phyloP scores from a whole-genome alignment of 2,888 invertebrate genomes.

The Ormyrus nitidulus region DNA sequence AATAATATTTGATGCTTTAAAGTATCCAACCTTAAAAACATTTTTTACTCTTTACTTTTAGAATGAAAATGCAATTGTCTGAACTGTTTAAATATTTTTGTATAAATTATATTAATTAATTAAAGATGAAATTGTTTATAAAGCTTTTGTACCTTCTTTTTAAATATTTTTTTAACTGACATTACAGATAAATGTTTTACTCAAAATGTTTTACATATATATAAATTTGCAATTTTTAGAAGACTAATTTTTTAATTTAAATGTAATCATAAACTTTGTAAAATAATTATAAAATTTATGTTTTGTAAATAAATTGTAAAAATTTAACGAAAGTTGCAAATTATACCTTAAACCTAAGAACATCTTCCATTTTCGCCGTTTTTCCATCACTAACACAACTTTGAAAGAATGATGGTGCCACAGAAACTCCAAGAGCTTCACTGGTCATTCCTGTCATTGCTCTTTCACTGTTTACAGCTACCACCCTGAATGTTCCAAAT shows the following conservation, averaged over 20 bases:
- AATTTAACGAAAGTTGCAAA: neutral
- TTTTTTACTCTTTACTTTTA: too few relatives aligned
- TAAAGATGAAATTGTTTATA: neutral
- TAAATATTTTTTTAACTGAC: neutral
- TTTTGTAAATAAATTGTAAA: neutral
- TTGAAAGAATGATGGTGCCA: slow-evolving; percentile 97
- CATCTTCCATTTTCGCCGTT: slow-evolving; percentile 96
- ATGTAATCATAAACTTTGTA: neutral
- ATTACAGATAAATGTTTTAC: neutral
- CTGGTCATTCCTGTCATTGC: slow-evolving; percentile 96
- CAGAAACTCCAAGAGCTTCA: slow-evolving; percentile 95
- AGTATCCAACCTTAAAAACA: neutral
- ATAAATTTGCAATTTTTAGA: neutral
- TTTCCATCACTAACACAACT: slow-evolving; percentile 96
- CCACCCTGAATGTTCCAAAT: slow-evolving; percentile 97
- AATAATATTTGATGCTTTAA: neutral
- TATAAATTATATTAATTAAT: neutral
- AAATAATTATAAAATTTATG: neutral
- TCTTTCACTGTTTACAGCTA: slow-evolving; percentile 93
- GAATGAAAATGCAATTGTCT: neutral
- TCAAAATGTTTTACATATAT: neutral
- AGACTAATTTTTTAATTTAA: neutral
- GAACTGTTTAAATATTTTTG: neutral
- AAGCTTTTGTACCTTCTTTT: neutral
- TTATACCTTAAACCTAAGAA: slow-evolving; percentile 91